Conservation (phyloP, 2,113 vertebrate species). For the Kryptolebias marmoratus region DNA sequence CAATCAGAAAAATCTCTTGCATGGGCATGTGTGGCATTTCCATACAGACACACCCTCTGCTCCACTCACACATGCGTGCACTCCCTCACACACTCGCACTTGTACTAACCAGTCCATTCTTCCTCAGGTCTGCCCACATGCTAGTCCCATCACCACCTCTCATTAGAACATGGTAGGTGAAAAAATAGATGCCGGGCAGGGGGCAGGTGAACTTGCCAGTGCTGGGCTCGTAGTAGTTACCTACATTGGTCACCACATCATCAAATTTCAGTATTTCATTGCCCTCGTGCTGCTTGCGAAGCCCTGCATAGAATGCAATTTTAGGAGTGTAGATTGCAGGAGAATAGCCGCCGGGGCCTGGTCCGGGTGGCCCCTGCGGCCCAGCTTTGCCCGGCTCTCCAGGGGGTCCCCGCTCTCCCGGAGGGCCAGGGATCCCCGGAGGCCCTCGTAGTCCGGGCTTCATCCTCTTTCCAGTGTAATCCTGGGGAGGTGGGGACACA, state of each 20-base stretch:
- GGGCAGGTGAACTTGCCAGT: conserved; percentile 98
- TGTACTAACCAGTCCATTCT: conserved; percentile 91
- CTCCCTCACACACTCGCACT: neutral
- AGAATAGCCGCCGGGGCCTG: conserved; percentile 89
- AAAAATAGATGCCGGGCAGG: conserved; percentile 95
- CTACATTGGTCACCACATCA: conserved; percentile 96
- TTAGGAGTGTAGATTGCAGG: conserved; percentile 91
- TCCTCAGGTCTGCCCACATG: conserved; percentile 97
- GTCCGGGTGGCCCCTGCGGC: conserved; percentile 88
- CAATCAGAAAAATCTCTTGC: conserved; percentile 19
- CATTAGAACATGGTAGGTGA: conserved; percentile 98
- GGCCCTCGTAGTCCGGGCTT: conserved; percentile 88
- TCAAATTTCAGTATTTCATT: conserved; percentile 94
- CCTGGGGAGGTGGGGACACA: conserved; percentile 83
- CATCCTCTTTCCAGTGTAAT: conserved; percentile 86
- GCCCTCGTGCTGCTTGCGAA: conserved; percentile 93
- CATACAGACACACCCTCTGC: conserved; percentile 13
- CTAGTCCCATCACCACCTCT: conserved; percentile 95
- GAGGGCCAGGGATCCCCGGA: conserved; percentile 85
- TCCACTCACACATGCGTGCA: neutral
- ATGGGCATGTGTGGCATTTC: conserved; percentile 45
- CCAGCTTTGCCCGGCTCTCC: conserved; percentile 92
- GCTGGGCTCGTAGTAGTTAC: conserved; percentile 95
- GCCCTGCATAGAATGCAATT: conserved; percentile 95
- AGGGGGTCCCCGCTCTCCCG: conserved; percentile 86